Evolutionary conservation across 2,797 vertebrate species (phyloP), one percentile per base, ranked within the genome.

Genomic region (Florisuga fusca): DNA sequence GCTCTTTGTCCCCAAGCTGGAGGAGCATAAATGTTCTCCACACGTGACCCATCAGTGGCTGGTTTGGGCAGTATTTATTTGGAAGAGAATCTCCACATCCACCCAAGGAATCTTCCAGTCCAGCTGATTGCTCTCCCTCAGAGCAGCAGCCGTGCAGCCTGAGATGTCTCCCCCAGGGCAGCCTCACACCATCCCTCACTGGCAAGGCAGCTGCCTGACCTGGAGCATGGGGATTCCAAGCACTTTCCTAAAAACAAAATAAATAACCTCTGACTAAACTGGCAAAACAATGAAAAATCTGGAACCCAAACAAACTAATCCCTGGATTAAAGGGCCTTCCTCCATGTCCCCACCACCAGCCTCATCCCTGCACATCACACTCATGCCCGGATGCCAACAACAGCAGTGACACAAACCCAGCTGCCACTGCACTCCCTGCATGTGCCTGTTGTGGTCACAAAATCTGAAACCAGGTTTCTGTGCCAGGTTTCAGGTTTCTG

Each of bases 341-440:
- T 54, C 38, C 38, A 12, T 5, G 8, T 59, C 23, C 25, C 41
- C 0, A 1, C 20, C 69, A 48, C 38, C 76, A 63, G 22, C n/a
- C n/a, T 33, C 51, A 18, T n/a, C 36, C 43, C 46, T 1, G 1
- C 51, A 25, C 46, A 53, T 64, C 45, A 34, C 2, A 2, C 38
- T 66, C 12, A 0, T 1, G 1, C n/a, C 14, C 4, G 3, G 26
- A 31, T 48, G 67, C 45, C 82, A 51, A 16, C 41, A 51, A 3
- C 61, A 53, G 61, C 18, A 3, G 6, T n/a, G 63, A 15, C 41
- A 71, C 16, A 22, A 38, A 45, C n/a, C 53, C 26, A 22, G 53
- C 19, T 51, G 26, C 43, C 31, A 34, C n/a, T 15, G 0, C 19
- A 12, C 38, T 1, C 1, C 19, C 16, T 43, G 29, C 1, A 0